A percentile compares a stretch with the other conserved stretches of the same genome.
These are phyloP conservation scores for Plagiodera versicolora DNA, from an alignment of 2,888 invertebrate genomes.

Conservation along the genomic window DNA sequence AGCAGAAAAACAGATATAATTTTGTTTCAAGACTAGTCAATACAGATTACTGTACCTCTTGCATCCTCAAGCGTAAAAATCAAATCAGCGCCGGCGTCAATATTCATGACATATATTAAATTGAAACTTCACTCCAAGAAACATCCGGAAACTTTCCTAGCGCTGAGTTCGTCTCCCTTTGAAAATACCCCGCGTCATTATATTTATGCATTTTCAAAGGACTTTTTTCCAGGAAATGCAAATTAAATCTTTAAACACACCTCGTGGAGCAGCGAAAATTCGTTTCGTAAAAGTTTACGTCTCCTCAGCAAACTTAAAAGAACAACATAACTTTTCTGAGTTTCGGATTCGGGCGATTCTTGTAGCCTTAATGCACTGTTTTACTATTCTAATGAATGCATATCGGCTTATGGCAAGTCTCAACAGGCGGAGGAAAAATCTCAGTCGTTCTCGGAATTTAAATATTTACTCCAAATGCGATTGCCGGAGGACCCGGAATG, in stretches of 20 bases:
- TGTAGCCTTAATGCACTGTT: slow-evolving; percentile 48
- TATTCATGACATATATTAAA: neutral
- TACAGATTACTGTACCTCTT: too few relatives aligned
- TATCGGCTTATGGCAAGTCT: slow-evolving; percentile 46
- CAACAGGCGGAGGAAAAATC: slow-evolving; percentile 20
- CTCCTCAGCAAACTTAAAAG: slow-evolving; percentile 47
- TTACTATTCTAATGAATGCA: slow-evolving; percentile 53
- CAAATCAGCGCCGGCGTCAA: neutral
- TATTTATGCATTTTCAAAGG: slow-evolving; percentile 29
- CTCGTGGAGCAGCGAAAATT: slow-evolving; percentile 44
- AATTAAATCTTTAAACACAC: slow-evolving; percentile 46
- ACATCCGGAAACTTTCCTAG: slow-evolving; percentile 4
- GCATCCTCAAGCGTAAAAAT: neutral
- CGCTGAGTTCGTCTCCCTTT: slow-evolving; percentile 13
- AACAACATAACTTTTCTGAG: slow-evolving; percentile 49
- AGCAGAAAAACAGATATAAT: too few relatives aligned
- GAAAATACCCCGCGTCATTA: slow-evolving; percentile 25
- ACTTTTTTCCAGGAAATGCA: slow-evolving; percentile 39
- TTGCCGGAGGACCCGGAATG: slow-evolving; percentile 3
- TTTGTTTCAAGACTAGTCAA: too few relatives aligned
- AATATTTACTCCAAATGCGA: slow-evolving; percentile 12
- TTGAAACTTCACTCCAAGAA: neutral
- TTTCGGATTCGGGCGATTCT: slow-evolving; percentile 47
- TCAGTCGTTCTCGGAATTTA: slow-evolving; percentile 24
- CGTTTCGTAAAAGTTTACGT: slow-evolving; percentile 49